Percentiles rank a stretch among this genome's conserved stretches.
Evolutionary conservation across 1,140 invertebrate species (phyloP).

Genomic region (Cataglyphis hispanica): DNA sequence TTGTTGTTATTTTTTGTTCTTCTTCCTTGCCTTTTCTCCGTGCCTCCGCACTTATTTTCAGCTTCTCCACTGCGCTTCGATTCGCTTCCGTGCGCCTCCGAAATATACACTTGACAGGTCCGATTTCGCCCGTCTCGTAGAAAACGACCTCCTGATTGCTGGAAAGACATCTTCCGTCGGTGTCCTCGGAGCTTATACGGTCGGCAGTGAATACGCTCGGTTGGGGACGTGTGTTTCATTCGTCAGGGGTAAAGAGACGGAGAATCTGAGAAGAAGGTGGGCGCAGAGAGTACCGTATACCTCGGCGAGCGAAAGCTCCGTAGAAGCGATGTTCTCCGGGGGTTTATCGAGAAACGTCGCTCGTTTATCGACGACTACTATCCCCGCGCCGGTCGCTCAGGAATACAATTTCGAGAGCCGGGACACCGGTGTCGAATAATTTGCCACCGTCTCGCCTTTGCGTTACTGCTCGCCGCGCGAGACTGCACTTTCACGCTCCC

Average conservation of each 20-base stretch:
- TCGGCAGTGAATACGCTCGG: conserved; percentile 44
- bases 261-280: conserved; percentile 33
- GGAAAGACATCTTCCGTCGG: conserved; percentile 68
- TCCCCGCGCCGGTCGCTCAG: conserved; percentile 53
- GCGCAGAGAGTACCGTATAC: conserved; percentile 67
- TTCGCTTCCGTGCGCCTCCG: conserved; percentile 46
- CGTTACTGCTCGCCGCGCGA: conserved; percentile 24
- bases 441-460: conserved; percentile 26
- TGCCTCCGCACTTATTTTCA: conserved; percentile 61
- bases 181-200: conserved; percentile 59
- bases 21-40: conserved; percentile 13
- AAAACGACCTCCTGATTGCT: conserved; percentile 77
- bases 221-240: conserved; percentile 47
- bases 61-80: conserved; percentile 36
- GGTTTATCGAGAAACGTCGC: conserved; percentile 67
- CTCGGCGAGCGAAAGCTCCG: conserved; percentile 66
- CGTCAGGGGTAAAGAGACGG: conserved; percentile 15
- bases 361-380: conserved; percentile 38
- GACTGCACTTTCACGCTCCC: conserved; percentile 46
- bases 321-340: conserved; percentile 65
- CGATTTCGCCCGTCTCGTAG: conserved; percentile 75
- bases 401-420: conserved; percentile 57
- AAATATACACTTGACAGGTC: conserved; percentile 66
- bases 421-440: conserved; percentile 53
- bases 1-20: conserved; percentile 1